Conservation (phyloP, 2,888 invertebrate species). For the Incurvaria masculella region DNA sequence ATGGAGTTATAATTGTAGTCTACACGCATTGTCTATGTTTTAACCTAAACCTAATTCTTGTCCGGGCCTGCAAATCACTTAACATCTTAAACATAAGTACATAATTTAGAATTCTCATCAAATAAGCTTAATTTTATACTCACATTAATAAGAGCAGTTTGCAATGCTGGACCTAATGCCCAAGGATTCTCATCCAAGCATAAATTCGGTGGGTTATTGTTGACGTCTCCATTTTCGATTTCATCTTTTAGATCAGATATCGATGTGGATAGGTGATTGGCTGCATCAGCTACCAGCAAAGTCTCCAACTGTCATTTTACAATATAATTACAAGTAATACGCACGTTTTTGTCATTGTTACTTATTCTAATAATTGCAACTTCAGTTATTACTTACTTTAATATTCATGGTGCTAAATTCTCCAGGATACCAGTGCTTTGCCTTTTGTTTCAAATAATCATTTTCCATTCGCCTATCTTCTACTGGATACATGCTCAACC, state of each 20-base stretch:
- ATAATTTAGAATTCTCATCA: no score
- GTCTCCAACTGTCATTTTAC: conserved; percentile 28
- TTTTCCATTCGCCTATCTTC: not conserved
- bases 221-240: conserved; percentile 20
- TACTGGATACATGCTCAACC: not conserved
- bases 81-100: no score
- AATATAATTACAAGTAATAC: not conserved
- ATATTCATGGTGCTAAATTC: not conserved
- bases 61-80: no score
- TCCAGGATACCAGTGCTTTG: not conserved
- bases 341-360: no score
- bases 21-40: no score
- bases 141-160: conserved; percentile 23
- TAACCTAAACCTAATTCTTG: no score
- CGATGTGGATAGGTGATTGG: conserved; percentile 35
- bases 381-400: no score
- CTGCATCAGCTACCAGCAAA: conserved; percentile 39
- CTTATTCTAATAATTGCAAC: no score
- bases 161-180: conserved; percentile 32
- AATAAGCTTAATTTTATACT: not conserved
- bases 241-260: conserved; percentile 18
- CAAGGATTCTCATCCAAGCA: conserved; percentile 21
- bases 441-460: not conserved
- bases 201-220: conserved; percentile 22
- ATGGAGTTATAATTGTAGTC: no score